Percentiles rank a stretch among this genome's conserved stretches.
Evolutionary conservation across 2,113 vertebrate genomes (phyloP).

Genomic region (Melierax canorus): DNA sequence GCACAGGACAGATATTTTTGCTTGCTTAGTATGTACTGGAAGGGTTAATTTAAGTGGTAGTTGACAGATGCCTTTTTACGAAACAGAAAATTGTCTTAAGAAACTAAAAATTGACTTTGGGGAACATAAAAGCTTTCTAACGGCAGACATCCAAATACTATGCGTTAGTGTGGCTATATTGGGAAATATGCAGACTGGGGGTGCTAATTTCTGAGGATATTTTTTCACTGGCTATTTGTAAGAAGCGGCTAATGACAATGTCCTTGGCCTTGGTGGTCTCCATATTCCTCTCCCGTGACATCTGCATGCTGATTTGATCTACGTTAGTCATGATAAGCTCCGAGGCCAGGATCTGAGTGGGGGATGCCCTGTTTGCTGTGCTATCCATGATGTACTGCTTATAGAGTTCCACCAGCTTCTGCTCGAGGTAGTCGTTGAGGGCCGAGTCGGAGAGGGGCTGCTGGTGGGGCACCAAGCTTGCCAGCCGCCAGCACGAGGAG

Average conservation of each 20-base stretch:
- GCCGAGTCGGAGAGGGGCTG: slow-evolving; percentile 90
- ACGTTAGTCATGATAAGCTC: slow-evolving; percentile 89
- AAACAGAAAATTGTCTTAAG: background rate
- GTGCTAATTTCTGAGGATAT: slow-evolving; percentile 92
- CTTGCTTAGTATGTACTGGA: background rate
- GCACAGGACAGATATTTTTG: background rate
- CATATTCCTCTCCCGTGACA: slow-evolving; percentile 89
- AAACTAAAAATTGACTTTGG: background rate
- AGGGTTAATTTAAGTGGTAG: background rate
- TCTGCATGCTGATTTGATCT: slow-evolving; percentile 90
- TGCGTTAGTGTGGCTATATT: slow-evolving; percentile 63
- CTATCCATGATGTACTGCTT: slow-evolving; percentile 92
- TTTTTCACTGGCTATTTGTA: slow-evolving; percentile 83
- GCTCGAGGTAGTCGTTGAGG: slow-evolving; percentile 90
- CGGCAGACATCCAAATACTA: background rate
- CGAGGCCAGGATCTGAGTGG: slow-evolving; percentile 85
- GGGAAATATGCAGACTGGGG: slow-evolving; percentile 90
- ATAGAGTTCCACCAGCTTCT: slow-evolving; percentile 91
- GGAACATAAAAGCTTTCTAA: background rate
- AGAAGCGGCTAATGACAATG: slow-evolving; percentile 88
- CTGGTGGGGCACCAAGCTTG: slow-evolving; percentile 79
- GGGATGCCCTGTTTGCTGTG: slow-evolving; percentile 70
- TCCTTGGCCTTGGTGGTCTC: slow-evolving; percentile 89
- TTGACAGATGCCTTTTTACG: background rate
- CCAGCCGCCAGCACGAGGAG: slow-evolving; percentile 81